Conservation (phyloP, 2,888 invertebrate species). For the Homarus gammarus region DNA sequence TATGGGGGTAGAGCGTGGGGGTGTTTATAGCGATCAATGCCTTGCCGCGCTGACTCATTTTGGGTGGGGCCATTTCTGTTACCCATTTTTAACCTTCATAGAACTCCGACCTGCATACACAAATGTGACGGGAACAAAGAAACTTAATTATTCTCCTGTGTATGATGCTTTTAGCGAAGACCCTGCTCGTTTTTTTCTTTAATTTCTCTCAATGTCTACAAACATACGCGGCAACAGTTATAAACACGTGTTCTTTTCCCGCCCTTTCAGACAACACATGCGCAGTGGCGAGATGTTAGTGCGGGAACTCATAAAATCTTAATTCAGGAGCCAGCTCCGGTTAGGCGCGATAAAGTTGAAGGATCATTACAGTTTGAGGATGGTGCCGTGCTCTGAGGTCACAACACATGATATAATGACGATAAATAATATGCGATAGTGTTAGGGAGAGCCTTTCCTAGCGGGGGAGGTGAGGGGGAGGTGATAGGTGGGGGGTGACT, state of each 20-base stretch:
- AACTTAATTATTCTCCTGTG: too few species aligned
- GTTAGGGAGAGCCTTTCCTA: too few species aligned
- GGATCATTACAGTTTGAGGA: neutral
- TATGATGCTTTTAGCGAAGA: too few species aligned
- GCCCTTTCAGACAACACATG: neutral
- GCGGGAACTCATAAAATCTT: constrained; percentile 12
- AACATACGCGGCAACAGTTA: neutral
- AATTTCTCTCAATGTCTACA: neutral
- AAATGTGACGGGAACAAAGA: too few species aligned
- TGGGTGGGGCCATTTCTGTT: constrained; percentile 20
- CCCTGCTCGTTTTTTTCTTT: neutral
- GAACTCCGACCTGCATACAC: too few species aligned
- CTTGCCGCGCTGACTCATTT: constrained; percentile 33
- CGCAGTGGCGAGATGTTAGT: neutral
- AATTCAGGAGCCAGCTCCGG: neutral
- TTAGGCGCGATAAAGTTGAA: neutral
- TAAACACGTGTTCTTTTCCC: constrained; percentile 20
- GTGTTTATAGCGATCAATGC: constrained; percentile 36
- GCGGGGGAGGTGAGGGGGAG: too few species aligned
- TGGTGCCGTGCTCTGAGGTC: neutral
- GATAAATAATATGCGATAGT: too few species aligned
- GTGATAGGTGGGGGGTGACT: neutral
- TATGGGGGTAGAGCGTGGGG: neutral
- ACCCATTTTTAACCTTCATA: neutral
- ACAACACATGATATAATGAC: neutral